These are phyloP conservation scores for Axea sp. DNA, from an alignment of 2,888 invertebrate species.

Conservation along the genomic window DNA sequence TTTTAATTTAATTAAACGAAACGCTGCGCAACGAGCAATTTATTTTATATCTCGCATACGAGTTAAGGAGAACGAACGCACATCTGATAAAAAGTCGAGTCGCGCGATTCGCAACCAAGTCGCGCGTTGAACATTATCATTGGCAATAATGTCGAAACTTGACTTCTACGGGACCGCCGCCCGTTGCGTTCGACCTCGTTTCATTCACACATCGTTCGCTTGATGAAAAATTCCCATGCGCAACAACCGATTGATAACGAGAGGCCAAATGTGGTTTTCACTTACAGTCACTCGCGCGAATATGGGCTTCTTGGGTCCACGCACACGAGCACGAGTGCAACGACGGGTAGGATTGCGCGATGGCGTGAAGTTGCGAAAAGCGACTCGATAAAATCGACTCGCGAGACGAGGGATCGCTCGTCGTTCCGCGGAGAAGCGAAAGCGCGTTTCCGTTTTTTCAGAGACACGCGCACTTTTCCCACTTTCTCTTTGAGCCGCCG, in stretches of 20 bases:
- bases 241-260: conserved; percentile 19
- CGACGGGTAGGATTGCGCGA: background rate
- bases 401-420: background rate
- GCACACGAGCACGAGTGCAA: conserved; percentile 1
- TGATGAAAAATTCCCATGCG: conserved; percentile 13
- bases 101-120: too few species aligned
- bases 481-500: conserved; percentile 26
- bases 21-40: too few species aligned
- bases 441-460: conserved; percentile 41
- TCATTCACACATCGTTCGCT: conserved; percentile 7
- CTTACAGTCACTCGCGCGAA: conserved; percentile 15
- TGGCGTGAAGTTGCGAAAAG: conserved; percentile 14
- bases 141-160: too few species aligned
- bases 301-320: conserved; percentile 2
- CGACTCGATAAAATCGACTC: conserved; percentile 19
- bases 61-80: too few species aligned
- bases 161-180: too few species aligned
- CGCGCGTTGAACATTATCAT: too few species aligned
- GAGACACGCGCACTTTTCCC: conserved; percentile 16
- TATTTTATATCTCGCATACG: too few species aligned
- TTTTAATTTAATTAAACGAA: too few species aligned
- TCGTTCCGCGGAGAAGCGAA: conserved; percentile 23
- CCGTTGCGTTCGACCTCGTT: too few species aligned
- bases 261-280: conserved; percentile 8
- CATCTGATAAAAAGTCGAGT: too few species aligned